Conservation (phyloP, 2,797 vertebrate species). For the Tragopan temminckii region DNA sequence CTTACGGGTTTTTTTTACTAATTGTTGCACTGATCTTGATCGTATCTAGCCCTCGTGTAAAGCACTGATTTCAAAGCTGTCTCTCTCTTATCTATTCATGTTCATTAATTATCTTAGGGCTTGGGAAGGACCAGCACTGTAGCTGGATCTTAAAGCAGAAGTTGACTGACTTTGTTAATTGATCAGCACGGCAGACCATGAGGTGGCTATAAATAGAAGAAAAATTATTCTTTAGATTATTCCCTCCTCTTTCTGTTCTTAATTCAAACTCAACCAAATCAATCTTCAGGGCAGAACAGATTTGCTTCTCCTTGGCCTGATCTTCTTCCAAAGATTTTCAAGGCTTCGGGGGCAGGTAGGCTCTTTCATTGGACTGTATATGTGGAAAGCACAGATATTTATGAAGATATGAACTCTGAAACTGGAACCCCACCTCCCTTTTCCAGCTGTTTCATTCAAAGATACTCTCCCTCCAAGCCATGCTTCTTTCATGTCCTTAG, state of each 20-base stretch:
- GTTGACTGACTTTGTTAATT: slow-evolving; percentile 13
- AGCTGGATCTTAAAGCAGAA: neutral
- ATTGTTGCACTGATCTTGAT: slow-evolving; percentile 40
- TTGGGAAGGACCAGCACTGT: neutral
- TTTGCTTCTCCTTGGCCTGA: neutral
- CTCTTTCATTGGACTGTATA: neutral
- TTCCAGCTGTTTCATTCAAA: slow-evolving; percentile 8
- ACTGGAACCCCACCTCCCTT: neutral
- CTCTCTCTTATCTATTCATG: slow-evolving; percentile 46
- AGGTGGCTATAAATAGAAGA: slow-evolving; percentile 11
- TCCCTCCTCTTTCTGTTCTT: neutral
- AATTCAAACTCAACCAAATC: neutral
- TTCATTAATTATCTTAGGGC: slow-evolving; percentile 24
- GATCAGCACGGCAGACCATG: neutral
- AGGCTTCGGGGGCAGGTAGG: neutral
- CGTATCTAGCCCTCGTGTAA: slow-evolving; percentile 18
- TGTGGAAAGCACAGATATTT: neutral
- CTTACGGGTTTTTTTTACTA: neutral
- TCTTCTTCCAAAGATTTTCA: neutral
- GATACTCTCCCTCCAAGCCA: neutral
- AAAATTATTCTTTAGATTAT: neutral
- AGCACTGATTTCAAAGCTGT: slow-evolving; percentile 37
- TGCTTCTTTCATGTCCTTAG: neutral
- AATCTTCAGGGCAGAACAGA: neutral
- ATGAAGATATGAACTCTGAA: neutral